A percentile compares a stretch with the other conserved stretches of the same genome.
Evolutionary conservation across 2,113 vertebrate species (phyloP).

Genomic region (Scatophagus argus): DNA sequence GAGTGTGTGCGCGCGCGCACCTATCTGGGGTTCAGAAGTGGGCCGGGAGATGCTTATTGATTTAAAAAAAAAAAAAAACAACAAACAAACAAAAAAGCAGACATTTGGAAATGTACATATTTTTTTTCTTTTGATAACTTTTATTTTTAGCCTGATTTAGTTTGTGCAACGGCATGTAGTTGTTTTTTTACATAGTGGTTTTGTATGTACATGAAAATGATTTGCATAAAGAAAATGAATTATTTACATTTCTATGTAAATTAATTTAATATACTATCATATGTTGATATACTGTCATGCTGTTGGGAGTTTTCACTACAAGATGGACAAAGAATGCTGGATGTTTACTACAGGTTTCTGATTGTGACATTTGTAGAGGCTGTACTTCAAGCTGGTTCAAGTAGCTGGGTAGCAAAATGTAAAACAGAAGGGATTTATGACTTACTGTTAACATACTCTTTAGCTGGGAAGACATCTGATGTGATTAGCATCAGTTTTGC

Average conservation of each 20-base stretch:
- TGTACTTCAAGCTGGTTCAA: constrained; percentile 9
- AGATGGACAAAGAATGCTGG: constrained; percentile 52
- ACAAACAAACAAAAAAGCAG: no score
- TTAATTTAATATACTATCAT: constrained; percentile 75
- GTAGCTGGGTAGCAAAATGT: constrained; percentile 14
- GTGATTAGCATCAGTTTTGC: background rate
- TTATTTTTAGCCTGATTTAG: constrained; percentile 79
- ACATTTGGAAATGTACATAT: constrained; percentile 81
- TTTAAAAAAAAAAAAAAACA: constrained; percentile 23
- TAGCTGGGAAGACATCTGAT: background rate
- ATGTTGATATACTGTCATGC: constrained; percentile 62
- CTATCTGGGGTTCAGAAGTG: constrained; percentile 65
- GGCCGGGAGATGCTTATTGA: constrained; percentile 48
- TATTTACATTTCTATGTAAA: constrained; percentile 77
- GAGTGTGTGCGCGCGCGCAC: constrained; percentile 31
- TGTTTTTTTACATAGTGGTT: constrained; percentile 79
- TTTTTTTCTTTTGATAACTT: constrained; percentile 63
- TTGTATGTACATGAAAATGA: constrained; percentile 76
- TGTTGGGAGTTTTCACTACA: constrained; percentile 58
- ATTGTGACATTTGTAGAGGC: constrained; percentile 33
- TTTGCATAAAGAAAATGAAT: constrained; percentile 73
- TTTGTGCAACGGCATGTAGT: constrained; percentile 82
- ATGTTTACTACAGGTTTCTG: constrained; percentile 15
- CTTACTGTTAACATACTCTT: constrained; percentile 29
- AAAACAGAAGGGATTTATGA: constrained; percentile 12